A percentile compares a stretch with the other conserved stretches of the same genome.
phyloP scores from a whole-genome alignment of 2,113 vertebrate genomes.

The Microtus pennsylvanicus region DNA sequence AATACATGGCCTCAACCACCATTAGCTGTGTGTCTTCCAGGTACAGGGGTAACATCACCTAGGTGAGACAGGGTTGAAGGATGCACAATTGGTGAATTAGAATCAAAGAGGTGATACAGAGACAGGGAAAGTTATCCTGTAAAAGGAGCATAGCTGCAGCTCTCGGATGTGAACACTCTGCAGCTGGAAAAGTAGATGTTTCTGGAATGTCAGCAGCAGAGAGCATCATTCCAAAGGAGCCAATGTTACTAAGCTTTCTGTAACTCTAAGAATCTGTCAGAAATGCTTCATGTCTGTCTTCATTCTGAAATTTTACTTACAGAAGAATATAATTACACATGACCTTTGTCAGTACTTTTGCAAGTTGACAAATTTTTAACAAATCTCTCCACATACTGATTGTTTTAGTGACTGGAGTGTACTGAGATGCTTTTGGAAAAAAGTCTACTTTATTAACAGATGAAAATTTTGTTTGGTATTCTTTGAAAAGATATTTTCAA shows the following conservation, averaged over 20 bases:
- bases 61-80: neutral
- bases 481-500: conserved; percentile 38
- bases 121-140: neutral
- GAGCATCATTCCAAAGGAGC: neutral
- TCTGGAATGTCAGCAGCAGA: neutral
- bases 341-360: conserved; percentile 47
- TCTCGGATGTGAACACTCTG: neutral
- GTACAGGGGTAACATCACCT: neutral
- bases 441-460: conserved; percentile 28
- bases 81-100: neutral
- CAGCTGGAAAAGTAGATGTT: neutral
- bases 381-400: conserved; percentile 35
- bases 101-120: neutral
- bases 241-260: conserved; percentile 13
- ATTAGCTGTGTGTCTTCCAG: neutral
- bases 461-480: conserved; percentile 42
- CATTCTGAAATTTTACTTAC: conserved; percentile 56
- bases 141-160: neutral
- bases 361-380: conserved; percentile 65
- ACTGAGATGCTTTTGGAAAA: neutral
- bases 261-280: conserved; percentile 42
- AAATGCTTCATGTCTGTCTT: conserved; percentile 34
- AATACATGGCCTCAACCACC: neutral
- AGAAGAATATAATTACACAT: conserved; percentile 56
- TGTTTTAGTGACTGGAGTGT: conserved; percentile 44